A percentile compares a stretch with the other conserved stretches of the same genome.
Evolutionary conservation across 2,113 vertebrate species (phyloP).

Genomic region (Python bivittatus): DNA sequence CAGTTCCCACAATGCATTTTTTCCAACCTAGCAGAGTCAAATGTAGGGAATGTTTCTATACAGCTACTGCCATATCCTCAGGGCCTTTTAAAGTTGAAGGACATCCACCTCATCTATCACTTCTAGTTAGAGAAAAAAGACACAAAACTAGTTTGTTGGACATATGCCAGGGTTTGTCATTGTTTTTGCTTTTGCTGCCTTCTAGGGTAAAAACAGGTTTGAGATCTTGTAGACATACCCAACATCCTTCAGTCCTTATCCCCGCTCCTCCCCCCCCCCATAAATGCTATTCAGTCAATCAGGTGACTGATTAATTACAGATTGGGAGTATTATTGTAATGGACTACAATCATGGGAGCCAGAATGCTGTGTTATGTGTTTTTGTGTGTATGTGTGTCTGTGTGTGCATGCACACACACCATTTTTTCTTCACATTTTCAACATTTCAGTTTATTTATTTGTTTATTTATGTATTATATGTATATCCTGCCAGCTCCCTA

Average conservation of each 20-base stretch:
- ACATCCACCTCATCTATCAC: neutral
- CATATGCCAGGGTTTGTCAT: neutral
- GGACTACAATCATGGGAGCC: neutral
- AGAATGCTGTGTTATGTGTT: neutral
- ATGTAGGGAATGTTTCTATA: neutral
- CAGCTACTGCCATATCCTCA: neutral
- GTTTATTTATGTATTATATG: neutral
- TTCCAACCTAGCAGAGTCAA: neutral
- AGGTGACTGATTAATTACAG: neutral
- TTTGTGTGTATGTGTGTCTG: neutral
- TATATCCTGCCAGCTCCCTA: neutral
- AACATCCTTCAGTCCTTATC: neutral
- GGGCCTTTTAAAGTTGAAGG: neutral
- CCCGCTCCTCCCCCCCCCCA: neutral
- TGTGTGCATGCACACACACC: neutral
- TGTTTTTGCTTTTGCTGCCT: neutral
- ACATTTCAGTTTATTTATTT: neutral
- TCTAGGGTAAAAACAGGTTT: neutral
- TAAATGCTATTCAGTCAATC: neutral
- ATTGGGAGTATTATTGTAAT: neutral
- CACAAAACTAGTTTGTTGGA: neutral
- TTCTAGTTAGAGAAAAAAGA: neutral
- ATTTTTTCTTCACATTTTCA: neutral
- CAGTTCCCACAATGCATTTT: neutral
- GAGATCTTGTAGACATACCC: neutral